A percentile compares a stretch with the other conserved stretches of the same genome.
These are phyloP conservation scores for Idaea biselata DNA, from an alignment of 2,888 invertebrate species.

Conservation along the genomic window DNA sequence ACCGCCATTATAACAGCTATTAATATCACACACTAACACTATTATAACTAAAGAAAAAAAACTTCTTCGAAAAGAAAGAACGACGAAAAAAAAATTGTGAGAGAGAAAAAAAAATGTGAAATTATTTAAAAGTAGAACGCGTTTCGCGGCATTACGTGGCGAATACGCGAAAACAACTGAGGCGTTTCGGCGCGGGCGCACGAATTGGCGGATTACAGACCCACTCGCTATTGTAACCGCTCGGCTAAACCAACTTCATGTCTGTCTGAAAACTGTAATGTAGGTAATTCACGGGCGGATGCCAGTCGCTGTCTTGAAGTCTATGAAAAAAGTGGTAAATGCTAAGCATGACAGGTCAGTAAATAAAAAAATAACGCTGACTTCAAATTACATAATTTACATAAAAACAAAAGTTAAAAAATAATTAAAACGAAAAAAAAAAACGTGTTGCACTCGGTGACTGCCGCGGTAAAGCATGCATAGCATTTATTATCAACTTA, in stretches of 20 bases:
- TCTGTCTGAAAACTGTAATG: neutral
- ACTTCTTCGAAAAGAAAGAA: neutral
- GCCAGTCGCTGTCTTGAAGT: no score
- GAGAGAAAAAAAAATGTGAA: conserved; percentile 12
- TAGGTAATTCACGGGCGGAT: no score
- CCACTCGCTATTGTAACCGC: neutral
- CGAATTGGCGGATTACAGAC: neutral
- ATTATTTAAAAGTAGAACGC: conserved; percentile 26
- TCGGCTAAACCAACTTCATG: neutral
- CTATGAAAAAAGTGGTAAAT: no score
- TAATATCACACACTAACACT: neutral
- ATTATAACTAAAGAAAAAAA: neutral
- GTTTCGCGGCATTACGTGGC: conserved; percentile 47
- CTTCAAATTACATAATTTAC: no score
- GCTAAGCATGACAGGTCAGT: no score
- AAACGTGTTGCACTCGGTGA: no score
- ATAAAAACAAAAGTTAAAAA: no score
- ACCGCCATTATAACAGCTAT: conserved; percentile 40
- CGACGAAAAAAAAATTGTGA: neutral
- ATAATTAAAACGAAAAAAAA: no score
- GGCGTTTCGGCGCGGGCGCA: conserved; percentile 21
- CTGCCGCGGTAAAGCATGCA: no score
- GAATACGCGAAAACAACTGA: conserved; percentile 56
- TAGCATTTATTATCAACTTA: no score
- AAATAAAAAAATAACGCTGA: no score